These are phyloP conservation scores for Tetrao urogallus DNA, from an alignment of 2,113 vertebrate genomes.

Conservation along the genomic window DNA sequence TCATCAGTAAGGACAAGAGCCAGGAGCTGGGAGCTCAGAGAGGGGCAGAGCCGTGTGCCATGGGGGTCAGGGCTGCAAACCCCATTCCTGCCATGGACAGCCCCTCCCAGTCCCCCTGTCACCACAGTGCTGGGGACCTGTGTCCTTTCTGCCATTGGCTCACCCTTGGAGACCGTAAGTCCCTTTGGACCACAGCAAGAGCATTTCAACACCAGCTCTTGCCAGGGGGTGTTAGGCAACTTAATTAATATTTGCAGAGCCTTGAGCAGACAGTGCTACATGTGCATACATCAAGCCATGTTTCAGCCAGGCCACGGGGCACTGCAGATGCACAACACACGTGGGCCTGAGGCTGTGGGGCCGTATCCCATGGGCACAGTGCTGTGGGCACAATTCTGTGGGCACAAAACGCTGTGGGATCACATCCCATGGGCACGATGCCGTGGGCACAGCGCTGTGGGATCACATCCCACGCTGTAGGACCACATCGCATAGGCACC, in stretches of 20 bases:
- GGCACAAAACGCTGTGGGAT: not conserved
- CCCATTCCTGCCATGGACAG: too few relatives aligned
- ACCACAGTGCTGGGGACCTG: fast-evolving
- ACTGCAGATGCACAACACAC: not conserved
- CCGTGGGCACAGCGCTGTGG: too few relatives aligned
- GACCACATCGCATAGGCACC: too few relatives aligned
- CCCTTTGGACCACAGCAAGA: not conserved
- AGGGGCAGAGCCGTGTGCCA: too few relatives aligned
- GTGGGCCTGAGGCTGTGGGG: not conserved
- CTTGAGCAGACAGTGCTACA: not conserved
- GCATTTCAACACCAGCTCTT: not conserved
- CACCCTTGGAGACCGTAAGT: not conserved
- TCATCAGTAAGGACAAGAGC: too few relatives aligned
- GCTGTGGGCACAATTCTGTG: too few relatives aligned
- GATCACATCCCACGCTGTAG: too few relatives aligned
- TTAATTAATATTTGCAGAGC: conserved; percentile 4
- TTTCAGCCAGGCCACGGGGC: not conserved
- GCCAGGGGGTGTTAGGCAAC: not conserved
- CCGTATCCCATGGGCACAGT: too few relatives aligned
- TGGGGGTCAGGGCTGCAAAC: too few relatives aligned
- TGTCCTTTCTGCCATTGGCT: fast-evolving
- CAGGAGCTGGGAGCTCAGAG: too few relatives aligned
- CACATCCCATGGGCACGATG: too few relatives aligned
- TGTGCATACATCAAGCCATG: not conserved
- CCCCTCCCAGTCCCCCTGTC: too few relatives aligned